Percentiles rank a stretch among this genome's conserved stretches.
phyloP scores from a whole-genome alignment of 2,113 vertebrate genomes.

The Nesogale talazaci region DNA sequence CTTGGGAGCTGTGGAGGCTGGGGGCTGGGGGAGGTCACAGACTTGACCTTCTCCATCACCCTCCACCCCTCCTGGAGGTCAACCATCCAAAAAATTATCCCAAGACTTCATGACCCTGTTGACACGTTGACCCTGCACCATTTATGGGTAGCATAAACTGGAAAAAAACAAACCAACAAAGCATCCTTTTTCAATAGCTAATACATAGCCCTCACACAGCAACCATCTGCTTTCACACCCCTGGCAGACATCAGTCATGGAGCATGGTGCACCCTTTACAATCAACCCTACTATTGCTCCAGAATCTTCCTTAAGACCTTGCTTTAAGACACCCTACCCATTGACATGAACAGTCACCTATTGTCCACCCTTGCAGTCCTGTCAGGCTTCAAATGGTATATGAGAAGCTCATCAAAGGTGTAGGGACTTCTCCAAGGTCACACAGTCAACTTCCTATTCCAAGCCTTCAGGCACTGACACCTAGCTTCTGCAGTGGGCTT shows the following conservation, averaged over 20 bases:
- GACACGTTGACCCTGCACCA: background rate
- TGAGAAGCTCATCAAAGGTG: background rate
- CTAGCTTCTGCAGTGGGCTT: background rate
- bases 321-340: background rate
- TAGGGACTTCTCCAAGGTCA: background rate
- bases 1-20: background rate
- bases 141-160: background rate
- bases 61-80: background rate
- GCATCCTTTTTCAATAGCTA: background rate
- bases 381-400: accelerated
- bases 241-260: background rate
- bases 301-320: background rate
- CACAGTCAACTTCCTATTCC: accelerated
- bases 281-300: background rate
- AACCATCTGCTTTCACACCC: background rate
- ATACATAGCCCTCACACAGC: accelerated
- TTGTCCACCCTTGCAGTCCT: background rate
- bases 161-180: background rate
- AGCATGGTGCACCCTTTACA: background rate
- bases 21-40: too few species aligned
- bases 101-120: background rate
- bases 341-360: background rate
- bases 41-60: background rate
- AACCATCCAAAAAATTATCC: background rate
- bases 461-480: background rate